Percentiles rank a stretch among this genome's conserved stretches.
phyloP scores from a whole-genome alignment of 2,113 vertebrate genomes.

The Prietella phreatophila region DNA sequence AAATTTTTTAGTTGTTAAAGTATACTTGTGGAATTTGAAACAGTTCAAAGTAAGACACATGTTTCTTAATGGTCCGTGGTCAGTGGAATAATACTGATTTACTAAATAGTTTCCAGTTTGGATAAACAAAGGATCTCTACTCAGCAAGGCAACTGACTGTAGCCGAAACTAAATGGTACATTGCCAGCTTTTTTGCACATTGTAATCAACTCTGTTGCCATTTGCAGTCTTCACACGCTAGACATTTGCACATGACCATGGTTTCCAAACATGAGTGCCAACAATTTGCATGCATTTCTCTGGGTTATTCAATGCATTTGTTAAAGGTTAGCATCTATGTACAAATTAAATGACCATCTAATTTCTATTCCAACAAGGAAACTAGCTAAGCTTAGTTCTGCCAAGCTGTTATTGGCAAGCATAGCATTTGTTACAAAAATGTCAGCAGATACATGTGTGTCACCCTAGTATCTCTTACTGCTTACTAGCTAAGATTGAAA shows the following conservation, averaged over 20 bases:
- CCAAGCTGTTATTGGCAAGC: background rate
- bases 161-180: background rate
- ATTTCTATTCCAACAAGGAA: background rate
- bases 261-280: background rate
- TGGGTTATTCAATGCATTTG: background rate
- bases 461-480: background rate
- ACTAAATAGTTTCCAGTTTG: background rate
- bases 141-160: background rate
- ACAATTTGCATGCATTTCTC: conserved; percentile 7
- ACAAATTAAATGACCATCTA: background rate
- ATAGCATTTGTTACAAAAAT: background rate
- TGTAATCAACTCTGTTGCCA: background rate
- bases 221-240: background rate
- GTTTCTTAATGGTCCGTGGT: background rate
- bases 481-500: background rate
- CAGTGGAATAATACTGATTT: background rate
- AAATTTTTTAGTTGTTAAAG: background rate
- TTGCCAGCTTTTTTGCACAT: background rate
- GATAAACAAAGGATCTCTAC: background rate
- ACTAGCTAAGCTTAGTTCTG: background rate
- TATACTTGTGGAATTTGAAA: background rate
- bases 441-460: background rate
- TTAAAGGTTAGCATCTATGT: background rate
- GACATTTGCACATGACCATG: background rate
- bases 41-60: background rate